Conservation (phyloP, 1,140 invertebrate genomes). For the Drosophila novamexicana region DNA sequence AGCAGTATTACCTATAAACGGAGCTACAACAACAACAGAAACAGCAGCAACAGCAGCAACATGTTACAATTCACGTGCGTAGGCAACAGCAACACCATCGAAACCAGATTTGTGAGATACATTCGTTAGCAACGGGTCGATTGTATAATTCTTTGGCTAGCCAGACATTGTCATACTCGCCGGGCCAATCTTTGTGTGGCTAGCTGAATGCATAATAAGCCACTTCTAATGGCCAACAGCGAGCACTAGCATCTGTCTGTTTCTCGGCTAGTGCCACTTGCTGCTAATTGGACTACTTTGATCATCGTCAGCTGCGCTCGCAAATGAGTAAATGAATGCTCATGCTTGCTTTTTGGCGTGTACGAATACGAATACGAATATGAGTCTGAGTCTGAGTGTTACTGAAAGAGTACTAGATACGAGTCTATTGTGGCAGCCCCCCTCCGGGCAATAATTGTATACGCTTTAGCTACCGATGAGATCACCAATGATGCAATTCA, state of each 20-base stretch:
- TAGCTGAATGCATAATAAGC: conserved; percentile 59
- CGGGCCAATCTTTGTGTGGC: conserved; percentile 23
- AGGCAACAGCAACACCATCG: conserved; percentile 42
- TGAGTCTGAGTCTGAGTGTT: not conserved
- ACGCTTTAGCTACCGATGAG: conserved; percentile 17
- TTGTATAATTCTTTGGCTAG: conserved; percentile 63
- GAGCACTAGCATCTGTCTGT: not conserved
- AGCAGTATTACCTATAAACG: conserved; percentile 22
- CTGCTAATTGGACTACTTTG: conserved; percentile 61
- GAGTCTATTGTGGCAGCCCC: not conserved
- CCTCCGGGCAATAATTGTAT: conserved; percentile 4
- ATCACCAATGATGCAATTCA: conserved; percentile 32
- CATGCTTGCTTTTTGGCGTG: not conserved
- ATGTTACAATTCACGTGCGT: conserved; percentile 48
- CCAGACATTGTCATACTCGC: conserved; percentile 60
- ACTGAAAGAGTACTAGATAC: not conserved
- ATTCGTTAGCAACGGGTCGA: conserved; percentile 28
- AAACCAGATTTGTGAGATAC: conserved; percentile 22
- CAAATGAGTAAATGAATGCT: conserved; percentile 39
- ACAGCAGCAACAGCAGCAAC: conserved; percentile 16
- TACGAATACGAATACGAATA: not conserved
- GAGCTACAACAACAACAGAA: conserved; percentile 22
- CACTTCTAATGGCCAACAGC: conserved; percentile 44
- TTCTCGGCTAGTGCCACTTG: conserved; percentile 6
- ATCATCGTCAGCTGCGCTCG: conserved; percentile 9